These are phyloP conservation scores for Myotis planiceps DNA, from an alignment of 2,797 vertebrate genomes.

Conservation along the genomic window DNA sequence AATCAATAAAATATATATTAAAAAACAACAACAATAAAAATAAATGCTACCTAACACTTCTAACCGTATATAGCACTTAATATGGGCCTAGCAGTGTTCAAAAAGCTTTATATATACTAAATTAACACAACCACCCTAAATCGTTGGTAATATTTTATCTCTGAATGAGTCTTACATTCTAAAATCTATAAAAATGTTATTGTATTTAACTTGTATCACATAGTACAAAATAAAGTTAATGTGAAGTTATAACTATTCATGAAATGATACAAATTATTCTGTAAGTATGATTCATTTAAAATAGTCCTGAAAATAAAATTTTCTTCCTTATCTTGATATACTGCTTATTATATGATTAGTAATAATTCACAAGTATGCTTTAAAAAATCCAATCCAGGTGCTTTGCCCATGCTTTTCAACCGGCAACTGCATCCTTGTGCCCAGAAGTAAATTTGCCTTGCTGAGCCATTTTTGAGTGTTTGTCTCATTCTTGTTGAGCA, in stretches of 20 bases:
- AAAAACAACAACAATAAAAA: no score
- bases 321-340: not conserved
- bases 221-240: not conserved
- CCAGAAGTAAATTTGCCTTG: no score
- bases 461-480: no score
- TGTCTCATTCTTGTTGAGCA: no score
- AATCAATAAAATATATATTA: no score
- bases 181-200: slow-evolving; percentile 16
- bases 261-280: not conserved
- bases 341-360: slow-evolving; percentile 13
- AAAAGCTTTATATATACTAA: not conserved
- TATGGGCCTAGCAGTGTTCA: not conserved
- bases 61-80: not conserved
- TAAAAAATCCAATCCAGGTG: not conserved
- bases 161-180: not conserved
- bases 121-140: not conserved
- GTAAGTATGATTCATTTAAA: slow-evolving; percentile 13
- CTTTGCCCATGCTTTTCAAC: no score
- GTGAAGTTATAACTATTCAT: not conserved
- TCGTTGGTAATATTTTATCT: not conserved
- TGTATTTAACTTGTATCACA: not conserved
- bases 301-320: slow-evolving; percentile 40
- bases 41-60: not conserved
- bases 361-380: slow-evolving; percentile 32
- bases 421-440: no score